Conservation (phyloP, 2,888 invertebrate species). For the Scaptomyza caliginosa region DNA sequence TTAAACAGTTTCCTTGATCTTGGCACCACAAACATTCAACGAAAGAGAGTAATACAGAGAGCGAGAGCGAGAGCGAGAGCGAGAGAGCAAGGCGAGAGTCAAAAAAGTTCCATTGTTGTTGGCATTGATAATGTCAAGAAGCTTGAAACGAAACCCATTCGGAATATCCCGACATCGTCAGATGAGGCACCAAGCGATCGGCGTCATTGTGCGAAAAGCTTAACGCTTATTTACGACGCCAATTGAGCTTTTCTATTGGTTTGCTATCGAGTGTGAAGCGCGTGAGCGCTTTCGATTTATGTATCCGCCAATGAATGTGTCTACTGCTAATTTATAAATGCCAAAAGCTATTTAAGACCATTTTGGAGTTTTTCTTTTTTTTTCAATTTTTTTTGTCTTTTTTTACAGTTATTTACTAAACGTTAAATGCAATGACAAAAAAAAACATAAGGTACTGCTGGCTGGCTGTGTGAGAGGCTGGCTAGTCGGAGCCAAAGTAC, state of each 20-base stretch:
- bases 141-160: constrained; percentile 6
- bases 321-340: constrained; percentile 32
- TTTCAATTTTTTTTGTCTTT: constrained; percentile 18
- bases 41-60: not conserved
- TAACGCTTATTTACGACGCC: constrained; percentile 29
- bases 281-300: constrained; percentile 48
- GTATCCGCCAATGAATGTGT: constrained; percentile 3
- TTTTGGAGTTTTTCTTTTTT: constrained; percentile 8
- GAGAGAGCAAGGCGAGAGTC: constrained; percentile 10
- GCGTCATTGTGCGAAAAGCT: constrained; percentile 6
- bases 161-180: constrained; percentile 23
- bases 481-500: constrained; percentile 72
- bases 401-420: constrained; percentile 27
- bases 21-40: constrained; percentile 10
- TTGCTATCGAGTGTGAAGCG: constrained; percentile 47
- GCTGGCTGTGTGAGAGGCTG: not conserved
- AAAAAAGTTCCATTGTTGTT: constrained; percentile 23
- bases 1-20: constrained; percentile 7
- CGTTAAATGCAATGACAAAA: not conserved
- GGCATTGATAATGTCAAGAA: constrained; percentile 29
- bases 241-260: not conserved
- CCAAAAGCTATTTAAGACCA: constrained; percentile 9
- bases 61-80: not conserved
- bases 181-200: not conserved
- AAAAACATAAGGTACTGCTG: not conserved